These are phyloP conservation scores for Helarctos malayanus DNA, from an alignment of 2,797 vertebrate species.

Conservation along the genomic window DNA sequence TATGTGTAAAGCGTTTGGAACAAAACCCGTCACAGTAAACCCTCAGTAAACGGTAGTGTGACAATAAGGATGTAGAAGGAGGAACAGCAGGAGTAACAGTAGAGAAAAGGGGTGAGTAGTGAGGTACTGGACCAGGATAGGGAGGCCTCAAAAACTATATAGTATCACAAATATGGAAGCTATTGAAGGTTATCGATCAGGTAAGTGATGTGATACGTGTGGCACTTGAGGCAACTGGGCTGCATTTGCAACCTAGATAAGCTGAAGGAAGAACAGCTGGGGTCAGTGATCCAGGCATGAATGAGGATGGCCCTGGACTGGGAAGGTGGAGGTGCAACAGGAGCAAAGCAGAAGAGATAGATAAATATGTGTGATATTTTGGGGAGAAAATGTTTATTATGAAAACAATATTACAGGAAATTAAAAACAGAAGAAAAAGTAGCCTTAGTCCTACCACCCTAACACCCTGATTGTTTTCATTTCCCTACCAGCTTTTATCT, in stretches of 20 bases:
- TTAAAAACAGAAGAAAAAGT: conserved; percentile 66
- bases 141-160: conserved; percentile 3
- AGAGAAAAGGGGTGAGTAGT: conserved; percentile 12
- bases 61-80: background rate
- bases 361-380: conserved; percentile 42
- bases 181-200: background rate
- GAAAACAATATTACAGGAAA: conserved; percentile 63
- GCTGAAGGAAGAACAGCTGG: background rate
- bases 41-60: background rate
- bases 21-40: background rate
- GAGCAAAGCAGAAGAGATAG: conserved; percentile 15
- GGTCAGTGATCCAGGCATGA: conserved; percentile 18
- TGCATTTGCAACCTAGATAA: background rate
- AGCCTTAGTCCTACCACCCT: conserved; percentile 27
- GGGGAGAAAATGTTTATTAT: background rate
- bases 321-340: background rate
- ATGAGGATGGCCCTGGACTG: background rate
- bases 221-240: conserved; percentile 34
- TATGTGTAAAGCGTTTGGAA: conserved; percentile 42
- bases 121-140: background rate
- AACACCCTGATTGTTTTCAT: conserved; percentile 55
- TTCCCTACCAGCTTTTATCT: conserved; percentile 62
- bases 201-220: conserved; percentile 50
- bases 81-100: background rate
- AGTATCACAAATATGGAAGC: background rate